Conservation (phyloP, 2,113 vertebrate species). For the Condylura cristata region DNA sequence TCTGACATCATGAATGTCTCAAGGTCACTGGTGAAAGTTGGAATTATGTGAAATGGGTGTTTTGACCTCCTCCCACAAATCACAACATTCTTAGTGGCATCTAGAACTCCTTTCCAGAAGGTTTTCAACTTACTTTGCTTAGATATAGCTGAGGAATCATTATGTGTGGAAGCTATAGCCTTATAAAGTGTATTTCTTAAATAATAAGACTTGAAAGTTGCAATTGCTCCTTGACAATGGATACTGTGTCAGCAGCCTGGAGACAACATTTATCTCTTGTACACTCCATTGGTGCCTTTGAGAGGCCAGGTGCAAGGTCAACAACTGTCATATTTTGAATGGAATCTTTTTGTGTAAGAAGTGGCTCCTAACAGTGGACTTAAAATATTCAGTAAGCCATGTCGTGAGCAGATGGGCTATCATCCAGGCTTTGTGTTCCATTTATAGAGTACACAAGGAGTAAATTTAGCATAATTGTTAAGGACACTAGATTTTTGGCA, state of each 20-base stretch:
- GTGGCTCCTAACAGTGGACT: not conserved
- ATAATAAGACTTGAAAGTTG: not conserved
- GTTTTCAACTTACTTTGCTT: not conserved
- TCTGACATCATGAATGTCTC: not conserved
- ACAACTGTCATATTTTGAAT: not conserved
- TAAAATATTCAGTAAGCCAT: not conserved
- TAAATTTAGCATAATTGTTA: not conserved
- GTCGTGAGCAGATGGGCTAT: not conserved
- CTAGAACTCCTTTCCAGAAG: not conserved
- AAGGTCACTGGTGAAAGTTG: not conserved
- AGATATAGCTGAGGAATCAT: not conserved
- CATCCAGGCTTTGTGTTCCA: not conserved
- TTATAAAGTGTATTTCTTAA: not conserved
- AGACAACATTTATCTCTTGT: not conserved
- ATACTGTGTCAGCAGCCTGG: not conserved
- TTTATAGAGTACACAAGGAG: not conserved
- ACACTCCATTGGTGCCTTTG: not conserved
- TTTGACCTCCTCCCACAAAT: not conserved
- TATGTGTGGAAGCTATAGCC: not conserved
- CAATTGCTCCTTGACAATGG: not conserved
- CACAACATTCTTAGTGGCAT: not conserved
- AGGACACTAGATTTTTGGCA: not conserved
- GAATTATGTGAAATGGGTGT: not conserved
- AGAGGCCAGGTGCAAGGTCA: not conserved
- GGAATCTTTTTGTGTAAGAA: not conserved